A percentile compares a stretch with the other conserved stretches of the same genome.
phyloP scores from a whole-genome alignment of 2,888 invertebrate genomes.

The Catocala sponsa region DNA sequence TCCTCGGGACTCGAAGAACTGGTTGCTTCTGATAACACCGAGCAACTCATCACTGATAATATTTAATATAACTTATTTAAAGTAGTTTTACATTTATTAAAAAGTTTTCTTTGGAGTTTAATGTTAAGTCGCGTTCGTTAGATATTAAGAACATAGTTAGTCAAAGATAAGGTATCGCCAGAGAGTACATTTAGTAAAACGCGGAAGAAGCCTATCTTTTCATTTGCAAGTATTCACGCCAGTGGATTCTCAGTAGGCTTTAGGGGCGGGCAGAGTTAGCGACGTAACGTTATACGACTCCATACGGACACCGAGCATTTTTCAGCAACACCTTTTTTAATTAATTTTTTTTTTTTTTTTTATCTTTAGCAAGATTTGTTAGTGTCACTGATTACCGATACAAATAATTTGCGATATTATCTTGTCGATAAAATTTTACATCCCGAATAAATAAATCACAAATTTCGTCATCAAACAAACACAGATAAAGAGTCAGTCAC shows the following conservation, averaged over 20 bases:
- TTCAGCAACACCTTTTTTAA: not conserved
- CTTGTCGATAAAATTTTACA: too few relatives aligned
- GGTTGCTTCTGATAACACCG: slow-evolving; percentile 71
- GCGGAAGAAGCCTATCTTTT: slow-evolving; percentile 15
- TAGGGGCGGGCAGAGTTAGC: slow-evolving; percentile 33
- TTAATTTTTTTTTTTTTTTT: not conserved
- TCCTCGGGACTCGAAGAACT: slow-evolving; percentile 72
- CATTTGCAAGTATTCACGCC: slow-evolving; percentile 41
- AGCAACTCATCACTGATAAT: slow-evolving; percentile 65
- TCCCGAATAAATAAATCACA: too few relatives aligned
- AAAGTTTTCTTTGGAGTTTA: not conserved
- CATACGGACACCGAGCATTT: not conserved
- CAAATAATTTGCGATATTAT: too few relatives aligned
- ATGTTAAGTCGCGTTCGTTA: not conserved
- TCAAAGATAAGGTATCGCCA: not conserved
- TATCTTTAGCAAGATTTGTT: too few relatives aligned
- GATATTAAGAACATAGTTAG: not conserved
- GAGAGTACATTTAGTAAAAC: slow-evolving; percentile 7
- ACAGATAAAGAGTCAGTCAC: too few relatives aligned
- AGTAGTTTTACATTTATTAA: too few relatives aligned
- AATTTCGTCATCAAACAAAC: too few relatives aligned
- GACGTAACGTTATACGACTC: slow-evolving; percentile 40
- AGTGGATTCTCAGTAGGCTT: slow-evolving; percentile 63
- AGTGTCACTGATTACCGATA: too few relatives aligned
- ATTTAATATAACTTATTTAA: not conserved